A percentile compares a stretch with the other conserved stretches of the same genome.
Conservation (phyloP, 92 coral and sea anemone genomes). For the Epizoanthus stellaris region DNA sequence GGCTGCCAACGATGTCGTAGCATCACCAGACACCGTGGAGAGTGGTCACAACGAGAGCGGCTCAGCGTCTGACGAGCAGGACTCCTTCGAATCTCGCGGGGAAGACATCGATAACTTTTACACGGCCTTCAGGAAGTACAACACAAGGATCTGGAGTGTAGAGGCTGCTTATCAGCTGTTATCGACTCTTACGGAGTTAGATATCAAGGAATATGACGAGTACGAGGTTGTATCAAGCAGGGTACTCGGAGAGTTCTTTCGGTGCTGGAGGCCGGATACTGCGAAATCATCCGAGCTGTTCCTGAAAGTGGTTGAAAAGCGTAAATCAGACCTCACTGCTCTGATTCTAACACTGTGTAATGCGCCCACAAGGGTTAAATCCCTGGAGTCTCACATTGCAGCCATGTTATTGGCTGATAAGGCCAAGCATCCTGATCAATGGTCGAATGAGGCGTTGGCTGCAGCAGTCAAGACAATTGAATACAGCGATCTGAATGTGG, state of each 20-base stretch:
- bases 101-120: constrained; percentile 25
- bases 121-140: constrained; percentile 26
- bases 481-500: constrained; percentile 85
- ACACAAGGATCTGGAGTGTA: constrained; percentile 68
- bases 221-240: constrained; percentile 73
- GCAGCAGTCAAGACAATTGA: constrained; percentile 79
- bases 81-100: constrained; percentile 38
- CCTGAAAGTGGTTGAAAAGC: constrained; percentile 73
- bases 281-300: constrained; percentile 60
- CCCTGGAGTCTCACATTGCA: constrained; percentile 78
- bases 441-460: constrained; percentile 83
- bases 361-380: constrained; percentile 67
- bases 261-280: constrained; percentile 74
- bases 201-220: constrained; percentile 78
- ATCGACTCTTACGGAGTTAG: constrained; percentile 60
- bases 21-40: neutral
- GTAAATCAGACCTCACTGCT: constrained; percentile 67
- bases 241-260: constrained; percentile 71
- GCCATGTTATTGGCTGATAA: constrained; percentile 69
- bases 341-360: constrained; percentile 81
- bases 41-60: neutral
- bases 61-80: constrained; percentile 2
- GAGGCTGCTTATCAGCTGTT: constrained; percentile 72
- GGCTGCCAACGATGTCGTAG: neutral
- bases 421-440: constrained; percentile 66